Evolutionary conservation across 2,797 vertebrate species (phyloP).

Genomic region (Xiphophorus birchmanni): DNA sequence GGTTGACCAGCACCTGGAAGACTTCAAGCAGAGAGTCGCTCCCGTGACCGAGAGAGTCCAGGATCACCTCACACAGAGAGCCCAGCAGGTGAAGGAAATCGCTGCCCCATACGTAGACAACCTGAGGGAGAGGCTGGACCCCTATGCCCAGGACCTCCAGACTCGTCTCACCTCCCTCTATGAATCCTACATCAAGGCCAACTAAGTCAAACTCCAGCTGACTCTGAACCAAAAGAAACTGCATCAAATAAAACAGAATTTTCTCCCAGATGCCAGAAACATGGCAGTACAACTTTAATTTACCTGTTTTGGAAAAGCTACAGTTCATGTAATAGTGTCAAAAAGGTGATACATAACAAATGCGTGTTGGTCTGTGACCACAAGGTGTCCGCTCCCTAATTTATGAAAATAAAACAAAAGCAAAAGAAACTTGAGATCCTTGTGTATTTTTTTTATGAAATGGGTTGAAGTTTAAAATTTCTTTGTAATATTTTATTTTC

Average conservation of each 20-base stretch:
- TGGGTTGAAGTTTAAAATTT: neutral
- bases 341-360: slow-evolving; percentile 16
- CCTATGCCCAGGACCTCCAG: slow-evolving; percentile 76
- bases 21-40: slow-evolving; percentile 69
- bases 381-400: slow-evolving; percentile 35
- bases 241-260: slow-evolving; percentile 14
- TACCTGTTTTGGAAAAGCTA: neutral
- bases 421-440: slow-evolving; percentile 19
- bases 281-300: slow-evolving; percentile 13
- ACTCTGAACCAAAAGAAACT: slow-evolving; percentile 22
- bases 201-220: slow-evolving; percentile 53
- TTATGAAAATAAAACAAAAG: slow-evolving; percentile 60
- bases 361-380: slow-evolving; percentile 45
- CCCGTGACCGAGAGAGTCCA: slow-evolving; percentile 73
- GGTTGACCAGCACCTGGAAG: slow-evolving; percentile 76
- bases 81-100: slow-evolving; percentile 70
- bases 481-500: neutral
- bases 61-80: slow-evolving; percentile 65
- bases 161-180: slow-evolving; percentile 70
- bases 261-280: neutral
- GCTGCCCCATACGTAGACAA: slow-evolving; percentile 80
- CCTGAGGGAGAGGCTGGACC: slow-evolving; percentile 73
- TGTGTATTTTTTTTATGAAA: slow-evolving; percentile 7
- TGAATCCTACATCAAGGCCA: slow-evolving; percentile 62
- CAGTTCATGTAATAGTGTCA: slow-evolving; percentile 22